Conservation (phyloP, 1,140 invertebrate genomes). For the Drosophila guanche region DNA sequence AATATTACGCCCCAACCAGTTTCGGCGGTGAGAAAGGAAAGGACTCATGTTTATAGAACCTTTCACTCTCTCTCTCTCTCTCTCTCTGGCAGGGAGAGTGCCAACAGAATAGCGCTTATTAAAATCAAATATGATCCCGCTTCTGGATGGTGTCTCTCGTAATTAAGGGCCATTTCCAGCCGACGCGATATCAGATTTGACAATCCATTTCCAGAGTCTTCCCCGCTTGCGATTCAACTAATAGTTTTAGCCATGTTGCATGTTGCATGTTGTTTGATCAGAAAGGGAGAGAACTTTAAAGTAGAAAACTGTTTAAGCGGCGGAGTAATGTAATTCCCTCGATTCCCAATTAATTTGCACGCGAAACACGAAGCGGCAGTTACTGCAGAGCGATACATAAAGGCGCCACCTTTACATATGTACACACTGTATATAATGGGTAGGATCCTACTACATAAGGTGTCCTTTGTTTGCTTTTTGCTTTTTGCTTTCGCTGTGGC, state of each 20-base stretch:
- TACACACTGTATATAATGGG: neutral
- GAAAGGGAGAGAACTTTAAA: neutral
- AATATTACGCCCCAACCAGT: slow-evolving; percentile 14
- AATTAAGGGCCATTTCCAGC: slow-evolving; percentile 3
- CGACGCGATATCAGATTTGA: no score
- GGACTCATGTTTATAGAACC: slow-evolving; percentile 9
- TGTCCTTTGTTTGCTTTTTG: slow-evolving; percentile 21
- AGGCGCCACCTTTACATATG: slow-evolving; percentile 1
- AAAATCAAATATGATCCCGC: slow-evolving; percentile 29
- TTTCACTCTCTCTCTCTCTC: no score
- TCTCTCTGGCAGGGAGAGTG: neutral
- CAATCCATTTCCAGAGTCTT: no score
- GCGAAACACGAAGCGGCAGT: neutral
- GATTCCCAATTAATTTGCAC: slow-evolving; percentile 26
- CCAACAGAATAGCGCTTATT: slow-evolving; percentile 26
- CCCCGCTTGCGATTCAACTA: no score
- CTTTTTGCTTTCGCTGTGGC: slow-evolving; percentile 1
- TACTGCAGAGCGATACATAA: no score
- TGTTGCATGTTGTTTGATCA: no score
- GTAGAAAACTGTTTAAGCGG: neutral
- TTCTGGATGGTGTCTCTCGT: slow-evolving; percentile 7
- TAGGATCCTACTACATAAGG: no score
- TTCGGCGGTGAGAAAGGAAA: neutral
- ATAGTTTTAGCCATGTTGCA: no score
- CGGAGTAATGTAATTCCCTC: slow-evolving; percentile 12